Base-by-base conservation (phyloP, 2,113 vertebrate species). In the Eudyptes chrysolophus region DNA sequence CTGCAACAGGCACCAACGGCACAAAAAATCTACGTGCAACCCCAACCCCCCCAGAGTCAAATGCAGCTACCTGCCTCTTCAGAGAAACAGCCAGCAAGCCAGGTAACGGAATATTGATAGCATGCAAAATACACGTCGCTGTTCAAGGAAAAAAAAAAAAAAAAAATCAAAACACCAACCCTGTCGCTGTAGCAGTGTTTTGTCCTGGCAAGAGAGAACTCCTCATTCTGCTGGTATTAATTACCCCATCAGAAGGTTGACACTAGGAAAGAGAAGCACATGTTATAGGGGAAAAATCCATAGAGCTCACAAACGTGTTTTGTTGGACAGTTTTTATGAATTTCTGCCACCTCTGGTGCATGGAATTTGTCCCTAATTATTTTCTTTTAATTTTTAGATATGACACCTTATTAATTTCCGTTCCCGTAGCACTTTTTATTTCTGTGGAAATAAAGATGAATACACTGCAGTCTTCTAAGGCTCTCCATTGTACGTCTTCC, bases 1-100 rank as follows among this genome's bases (percentile, higher is more conserved):
- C 98, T 99, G 51, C 99, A 99, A 97, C 99, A 99, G 94, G 99
- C 99, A 42, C 99, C 99, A 89, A 99, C 98, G 42, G 99, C 99
- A 79, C 99, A 99, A 98, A 99, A 99, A 98, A 98, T 99, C 95
- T 99, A 99, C 92, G 98, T 99, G 97, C 99, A 99, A 95, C 98
- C 99, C 58, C 98, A 99, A 85, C 98, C 99, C 97, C 99, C 99
- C 48, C 99, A 99, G 97, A 99, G 99, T 51, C 99, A 98, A 4
- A 98, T 99, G 21, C 99, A 99, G 96, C 99, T 99, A 98, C 98
- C 99, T 3, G 97, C 99, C 74, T 98, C 99, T 92, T 98, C 98
- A 5, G 99, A 99, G 89, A 99, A 99, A 98, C 97, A 98, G 7
- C 95, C 98, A 71, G 70, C 98, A 89, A 98, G 98, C 96, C 99